Base-by-base conservation (phyloP, 1,140 invertebrate genomes). In the Drosophila arawakana region DNA sequence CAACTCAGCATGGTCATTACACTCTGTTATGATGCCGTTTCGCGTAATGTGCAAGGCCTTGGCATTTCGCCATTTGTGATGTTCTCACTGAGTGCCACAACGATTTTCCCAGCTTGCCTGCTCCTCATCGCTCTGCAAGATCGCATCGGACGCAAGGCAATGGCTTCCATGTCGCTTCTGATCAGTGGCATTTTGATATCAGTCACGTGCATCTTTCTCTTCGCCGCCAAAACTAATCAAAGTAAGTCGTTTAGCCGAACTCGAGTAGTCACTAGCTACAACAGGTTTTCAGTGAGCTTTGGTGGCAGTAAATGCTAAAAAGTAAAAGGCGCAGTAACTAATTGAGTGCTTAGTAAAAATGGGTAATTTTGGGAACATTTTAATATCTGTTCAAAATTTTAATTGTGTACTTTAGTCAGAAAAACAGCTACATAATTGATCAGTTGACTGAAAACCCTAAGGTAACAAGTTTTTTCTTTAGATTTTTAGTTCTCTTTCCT, bases 11-110 rank as follows among this genome's bases (percentile, higher is more conserved):
- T 95, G 93, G 92, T 95, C 34, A 92, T 95, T 74, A 94, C 94
- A 13, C 89, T 95, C 30, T 94, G 94, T 73, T 95, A 95, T 73
- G 95, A 95, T 80, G 94, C 94, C 2, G 94, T 95, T 62, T 94
- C 94, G 0, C 91, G 94, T n/a, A 95, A 95, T 82, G 93, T 95
- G 43, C 93, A 93, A 66, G 94, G 94, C 67, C 83, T 94, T 57
- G 94, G 93, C 59, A 93, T 93, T 70, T 94, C 93, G 44, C 94
- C 94, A 11, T 95, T 94, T 73, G 54, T 93, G n/a, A 92, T 95
- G 41, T 95, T 95, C 86, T 93, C 93, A 37, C 78, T 94, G 25
- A 94, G 93, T 25, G 94, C 94, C 18, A 83, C 93, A 7, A 93
- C 93, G 3, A 94, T 94, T 73, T 77, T 95, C 11, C 94, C 94